These are phyloP conservation scores for Oreochromis spilurus DNA, from an alignment of 2,113 vertebrate genomes.

Conservation along the genomic window DNA sequence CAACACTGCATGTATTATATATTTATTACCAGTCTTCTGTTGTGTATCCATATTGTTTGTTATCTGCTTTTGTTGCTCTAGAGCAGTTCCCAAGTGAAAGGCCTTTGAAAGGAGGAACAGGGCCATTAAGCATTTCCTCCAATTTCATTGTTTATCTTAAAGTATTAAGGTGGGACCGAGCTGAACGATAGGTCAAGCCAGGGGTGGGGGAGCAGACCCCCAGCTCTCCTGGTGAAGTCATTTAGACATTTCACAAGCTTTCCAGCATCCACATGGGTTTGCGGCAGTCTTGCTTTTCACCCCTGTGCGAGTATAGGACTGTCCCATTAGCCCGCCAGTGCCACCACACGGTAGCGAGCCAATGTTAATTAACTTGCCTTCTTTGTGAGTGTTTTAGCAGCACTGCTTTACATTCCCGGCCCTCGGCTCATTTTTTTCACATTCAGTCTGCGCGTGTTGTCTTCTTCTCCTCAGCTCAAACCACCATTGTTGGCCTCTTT, in stretches of 20 bases:
- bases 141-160: slow-evolving; percentile 57
- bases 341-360: slow-evolving; percentile 32
- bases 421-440: not conserved
- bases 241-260: slow-evolving; percentile 48
- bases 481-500: slow-evolving; percentile 87
- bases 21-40: not conserved
- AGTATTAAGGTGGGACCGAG: slow-evolving; percentile 25
- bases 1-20: not conserved
- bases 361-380: slow-evolving; percentile 70
- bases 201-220: slow-evolving; percentile 16
- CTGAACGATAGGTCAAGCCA: slow-evolving; percentile 41
- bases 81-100: not conserved
- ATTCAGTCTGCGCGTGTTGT: not conserved
- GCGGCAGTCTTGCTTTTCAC: slow-evolving; percentile 33
- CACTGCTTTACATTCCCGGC: slow-evolving; percentile 54
- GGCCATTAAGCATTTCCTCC: slow-evolving; percentile 50
- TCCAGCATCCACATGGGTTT: slow-evolving; percentile 19
- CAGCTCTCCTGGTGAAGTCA: slow-evolving; percentile 44
- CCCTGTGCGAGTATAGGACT: slow-evolving; percentile 40
- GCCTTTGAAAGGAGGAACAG: slow-evolving; percentile 47
- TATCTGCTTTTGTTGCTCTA: slow-evolving; percentile 29
- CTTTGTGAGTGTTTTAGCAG: slow-evolving; percentile 47
- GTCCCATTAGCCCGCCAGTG: slow-evolving; percentile 52
- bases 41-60: slow-evolving; percentile 6
- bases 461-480: slow-evolving; percentile 74